Base-by-base conservation (phyloP, 2,797 vertebrate species). In the Nyctibius grandis region DNA sequence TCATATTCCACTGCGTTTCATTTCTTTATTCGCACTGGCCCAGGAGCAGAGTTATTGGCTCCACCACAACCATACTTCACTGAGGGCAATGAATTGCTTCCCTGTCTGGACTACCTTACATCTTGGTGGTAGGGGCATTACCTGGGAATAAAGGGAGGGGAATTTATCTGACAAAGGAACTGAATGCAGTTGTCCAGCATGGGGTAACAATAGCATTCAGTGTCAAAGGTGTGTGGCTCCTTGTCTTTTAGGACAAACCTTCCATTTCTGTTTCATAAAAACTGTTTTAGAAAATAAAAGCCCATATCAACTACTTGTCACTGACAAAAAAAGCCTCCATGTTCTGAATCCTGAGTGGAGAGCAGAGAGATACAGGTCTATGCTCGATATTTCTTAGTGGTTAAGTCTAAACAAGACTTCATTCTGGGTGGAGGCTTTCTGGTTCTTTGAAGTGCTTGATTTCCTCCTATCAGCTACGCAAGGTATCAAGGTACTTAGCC, bases 381-480 rank as follows among this genome's bases (percentile, higher is more conserved):
- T 42, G 21, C 31, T 50, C 75, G 25, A 8, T 44, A 48, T 44
- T 57, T 79, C n/a, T 82, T 50, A 73, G 5, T 34, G 54, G 29
- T 5, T 31, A 79, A 78, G 54, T 79, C 36, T 87, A 88, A 87
- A 88, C 56, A 91, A 63, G 57, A 8, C 12, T 68, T 91, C 31
- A 8, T 36, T 85, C 77, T 73, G 31, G 29, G 10, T 69, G 47
- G 70, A 88, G 50, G 15, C 10, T 68, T 84, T 81, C 33, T 60
- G 16, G 9, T 64, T 77, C 88, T 90, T 84, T 90, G 81, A 93
- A 86, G 57, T 78, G 53, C n/a, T 33, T 60, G 14, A 48, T 84
- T 93, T 92, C 48, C 36, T 90, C 44, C 53, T 91, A 72, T 67
- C 57, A 89, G 9, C 19, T 61, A 70, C 38, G 33, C 17, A 78